phyloP scores from a whole-genome alignment of 2,797 vertebrate species.

The Macropodus opercularis region DNA sequence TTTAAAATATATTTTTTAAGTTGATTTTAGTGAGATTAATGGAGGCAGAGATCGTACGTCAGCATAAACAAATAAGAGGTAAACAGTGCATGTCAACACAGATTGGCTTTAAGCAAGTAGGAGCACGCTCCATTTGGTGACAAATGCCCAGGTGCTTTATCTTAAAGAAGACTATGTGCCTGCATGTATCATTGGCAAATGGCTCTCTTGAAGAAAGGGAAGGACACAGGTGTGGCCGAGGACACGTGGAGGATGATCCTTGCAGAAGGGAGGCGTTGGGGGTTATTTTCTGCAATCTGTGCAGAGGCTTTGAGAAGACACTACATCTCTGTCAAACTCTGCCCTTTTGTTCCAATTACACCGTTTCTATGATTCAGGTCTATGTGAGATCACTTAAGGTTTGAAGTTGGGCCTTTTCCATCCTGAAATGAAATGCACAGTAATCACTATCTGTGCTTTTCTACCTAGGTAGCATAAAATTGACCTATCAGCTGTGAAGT shows the following conservation, averaged over 20 bases:
- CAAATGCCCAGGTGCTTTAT: conserved; percentile 76
- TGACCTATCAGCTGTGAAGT: conserved; percentile 62
- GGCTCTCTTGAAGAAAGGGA: conserved; percentile 67
- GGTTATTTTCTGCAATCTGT: conserved; percentile 77
- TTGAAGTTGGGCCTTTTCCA: conserved; percentile 57
- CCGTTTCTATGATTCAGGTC: conserved; percentile 76
- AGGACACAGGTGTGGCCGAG: conserved; percentile 64
- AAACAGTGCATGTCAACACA: conserved; percentile 71
- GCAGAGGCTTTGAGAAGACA: conserved; percentile 64
- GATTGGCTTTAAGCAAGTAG: conserved; percentile 71
- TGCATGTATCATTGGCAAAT: conserved; percentile 76
- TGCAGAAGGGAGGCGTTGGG: conserved; percentile 59
- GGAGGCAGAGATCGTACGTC: conserved; percentile 66
- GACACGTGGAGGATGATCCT: conserved; percentile 68
- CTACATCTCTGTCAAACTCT: conserved; percentile 80
- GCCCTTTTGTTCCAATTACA: conserved; percentile 82
- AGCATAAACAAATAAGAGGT: conserved; percentile 75
- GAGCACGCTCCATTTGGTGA: conserved; percentile 74
- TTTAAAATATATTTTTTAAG: conserved; percentile 50
- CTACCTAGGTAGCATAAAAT: conserved; percentile 40
- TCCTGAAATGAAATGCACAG: conserved; percentile 39
- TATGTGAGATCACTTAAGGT: conserved; percentile 64
- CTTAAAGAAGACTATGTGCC: conserved; percentile 64
- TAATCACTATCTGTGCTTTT: conserved; percentile 41
- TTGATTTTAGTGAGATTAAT: conserved; percentile 73